phyloP scores from a whole-genome alignment of 2,113 vertebrate species.

The Trichechus manatus region DNA sequence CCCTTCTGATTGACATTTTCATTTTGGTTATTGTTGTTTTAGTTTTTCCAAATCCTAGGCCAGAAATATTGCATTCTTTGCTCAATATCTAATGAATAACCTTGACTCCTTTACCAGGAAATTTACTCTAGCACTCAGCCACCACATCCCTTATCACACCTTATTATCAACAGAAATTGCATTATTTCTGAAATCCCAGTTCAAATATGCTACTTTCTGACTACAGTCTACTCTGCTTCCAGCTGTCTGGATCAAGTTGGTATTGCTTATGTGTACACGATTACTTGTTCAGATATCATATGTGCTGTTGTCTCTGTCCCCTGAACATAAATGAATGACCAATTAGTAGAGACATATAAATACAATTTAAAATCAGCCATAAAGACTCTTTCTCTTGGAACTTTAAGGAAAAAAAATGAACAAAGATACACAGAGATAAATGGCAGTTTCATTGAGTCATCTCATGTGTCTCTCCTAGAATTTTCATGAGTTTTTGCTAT shows the following conservation, averaged over 20 bases:
- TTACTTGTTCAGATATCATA: neutral
- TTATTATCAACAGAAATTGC: neutral
- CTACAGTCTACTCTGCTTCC: neutral
- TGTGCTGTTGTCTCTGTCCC: neutral
- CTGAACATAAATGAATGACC: neutral
- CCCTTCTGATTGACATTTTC: neutral
- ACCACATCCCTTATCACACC: too few relatives aligned
- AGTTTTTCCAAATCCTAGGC: neutral
- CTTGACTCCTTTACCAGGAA: neutral
- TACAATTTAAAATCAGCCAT: neutral
- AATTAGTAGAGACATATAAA: neutral
- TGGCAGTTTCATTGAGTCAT: neutral
- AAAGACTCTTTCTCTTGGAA: neutral
- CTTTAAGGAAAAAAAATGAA: neutral
- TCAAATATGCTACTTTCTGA: neutral
- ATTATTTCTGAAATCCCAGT: conserved; percentile 11
- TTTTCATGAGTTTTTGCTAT: neutral
- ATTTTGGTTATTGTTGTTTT: neutral
- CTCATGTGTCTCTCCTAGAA: neutral
- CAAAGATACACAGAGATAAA: neutral
- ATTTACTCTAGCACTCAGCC: neutral
- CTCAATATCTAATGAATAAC: neutral
- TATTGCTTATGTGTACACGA: neutral
- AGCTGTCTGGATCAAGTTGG: neutral
- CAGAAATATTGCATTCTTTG: neutral